Evolutionary conservation across 2,797 vertebrate species (phyloP), one percentile per base, ranked within the genome.

Genomic region (Gorsachius magnificus): DNA sequence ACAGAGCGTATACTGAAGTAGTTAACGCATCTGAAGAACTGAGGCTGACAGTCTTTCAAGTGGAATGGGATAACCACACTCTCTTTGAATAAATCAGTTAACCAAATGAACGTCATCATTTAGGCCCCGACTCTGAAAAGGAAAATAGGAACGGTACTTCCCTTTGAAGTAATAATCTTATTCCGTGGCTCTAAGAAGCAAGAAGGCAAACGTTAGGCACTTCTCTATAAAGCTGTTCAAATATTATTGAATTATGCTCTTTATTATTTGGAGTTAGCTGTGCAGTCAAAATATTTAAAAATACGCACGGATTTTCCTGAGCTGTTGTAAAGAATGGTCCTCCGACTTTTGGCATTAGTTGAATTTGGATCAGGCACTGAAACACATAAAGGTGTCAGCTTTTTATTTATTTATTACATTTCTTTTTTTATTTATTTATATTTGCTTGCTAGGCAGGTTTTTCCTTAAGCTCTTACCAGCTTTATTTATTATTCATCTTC

Each of bases 401-500:
- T 74, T 88, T 88, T 51, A 88, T 87, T 95, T 89, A 95, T 91
- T 94, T 91, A 92, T 91, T 71, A 33, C 5, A n/a, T 63, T 82
- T 92, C 11, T 89, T 82, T 77, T 82, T 70, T 61, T 13, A 81
- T 26, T 80, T 89, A 80, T 94, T 95, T 94, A 68, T 93, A 93
- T 94, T 87, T 96, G 41, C 57, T 88, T 91, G 63, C 54, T 87
- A 83, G 41, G 90, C 75, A 95, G 82, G 83, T 94, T 96, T 95
- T 97, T 95, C 68, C 81, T 89, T 69, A 72, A 95, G 72, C 74
- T 93, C 77, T 96, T 92, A 89, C 72, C 70, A 65, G 56, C 57
- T 94, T 95, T 92, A 95, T 97, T 97, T 94, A 95, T 96, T 97
- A 96, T 97, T 98, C 56, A 96, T 97, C 96, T 96, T 94, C 80